Evolutionary conservation across 2,113 vertebrate genomes (phyloP), one percentile per base, ranked within the genome.

Genomic region (Xerus inauris): DNA sequence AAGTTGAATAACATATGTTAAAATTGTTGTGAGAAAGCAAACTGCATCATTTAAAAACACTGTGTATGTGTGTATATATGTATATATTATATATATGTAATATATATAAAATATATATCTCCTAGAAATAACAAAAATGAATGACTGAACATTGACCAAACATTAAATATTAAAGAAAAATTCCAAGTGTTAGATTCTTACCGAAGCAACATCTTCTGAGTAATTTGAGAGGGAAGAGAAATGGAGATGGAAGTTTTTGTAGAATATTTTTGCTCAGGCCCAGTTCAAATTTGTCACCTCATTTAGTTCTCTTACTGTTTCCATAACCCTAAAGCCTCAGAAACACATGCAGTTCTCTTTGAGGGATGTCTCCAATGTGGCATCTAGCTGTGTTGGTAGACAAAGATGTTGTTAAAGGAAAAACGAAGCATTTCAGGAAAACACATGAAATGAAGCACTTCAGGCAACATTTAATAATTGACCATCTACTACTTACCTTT

Each of bases 1-100:
- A 89, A 95, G 19, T 96, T 95, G 59, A 93, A 94, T 94, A 95
- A 94, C 85, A 95, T 51, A 95, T 67, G 84, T 95, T 91, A 89
- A 71, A 95, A 91, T 20, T 95, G 87, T 87, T 87, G n/a, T 57
- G 28, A 94, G 86, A 22, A 89, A 89, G 65, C 67, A 96, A 89
- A 96, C 80, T 75, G 22, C n/a, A 89, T 88, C 69, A 76, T 47
- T 89, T 93, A 54, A 76, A 97, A 96, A 91, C 54, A 89, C 40
- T 80, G 0, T 59, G 22, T 59, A 22, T 59, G 16, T 54, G 51
- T 54, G 51, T 54, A 14, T 54, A 19, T 54, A 19, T 54, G 16
- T 54, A 14, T 54, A 12, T 49, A 49, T 49, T 51, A 51, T 51
- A 16, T 51, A 12, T 51, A 51, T 51, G 14, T 16, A 22, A 57